Conservation (phyloP, 2,113 vertebrate genomes). For the Carassius gibelio region DNA sequence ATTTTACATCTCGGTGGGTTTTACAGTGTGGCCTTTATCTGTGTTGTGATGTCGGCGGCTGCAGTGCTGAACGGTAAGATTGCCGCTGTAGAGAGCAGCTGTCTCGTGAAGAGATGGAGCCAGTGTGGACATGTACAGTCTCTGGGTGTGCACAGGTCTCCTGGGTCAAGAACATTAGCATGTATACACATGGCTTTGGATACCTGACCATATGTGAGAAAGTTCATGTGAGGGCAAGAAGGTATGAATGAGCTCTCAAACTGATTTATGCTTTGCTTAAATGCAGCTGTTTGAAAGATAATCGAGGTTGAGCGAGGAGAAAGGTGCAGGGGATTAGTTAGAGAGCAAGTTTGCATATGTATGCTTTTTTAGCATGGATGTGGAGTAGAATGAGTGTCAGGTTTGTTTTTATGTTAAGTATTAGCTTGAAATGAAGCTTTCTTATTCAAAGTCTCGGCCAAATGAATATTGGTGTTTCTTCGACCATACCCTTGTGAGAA, state of each 20-base stretch:
- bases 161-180: constrained; percentile 19
- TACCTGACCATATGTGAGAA: background rate
- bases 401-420: background rate
- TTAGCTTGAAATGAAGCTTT: background rate
- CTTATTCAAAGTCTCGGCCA: background rate
- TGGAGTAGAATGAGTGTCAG: background rate
- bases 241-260: background rate
- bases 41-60: background rate
- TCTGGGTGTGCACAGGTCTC: constrained; percentile 1
- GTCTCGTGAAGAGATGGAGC: constrained; percentile 51
- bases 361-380: background rate
- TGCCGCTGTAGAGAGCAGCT: background rate
- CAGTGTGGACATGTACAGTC: constrained; percentile 45
- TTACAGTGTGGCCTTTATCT: constrained; percentile 45
- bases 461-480: background rate
- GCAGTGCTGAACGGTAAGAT: background rate
- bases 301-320: background rate
- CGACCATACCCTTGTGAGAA: background rate
- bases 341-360: constrained; percentile 6
- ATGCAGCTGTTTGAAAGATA: constrained; percentile 23
- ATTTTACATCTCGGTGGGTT: constrained; percentile 24
- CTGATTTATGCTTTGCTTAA: constrained; percentile 32
- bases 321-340: background rate
- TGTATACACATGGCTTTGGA: constrained; percentile 15
- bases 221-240: constrained; percentile 22